Evolutionary conservation across 1,140 invertebrate species (phyloP).

Genomic region (Drosophila leontia): DNA sequence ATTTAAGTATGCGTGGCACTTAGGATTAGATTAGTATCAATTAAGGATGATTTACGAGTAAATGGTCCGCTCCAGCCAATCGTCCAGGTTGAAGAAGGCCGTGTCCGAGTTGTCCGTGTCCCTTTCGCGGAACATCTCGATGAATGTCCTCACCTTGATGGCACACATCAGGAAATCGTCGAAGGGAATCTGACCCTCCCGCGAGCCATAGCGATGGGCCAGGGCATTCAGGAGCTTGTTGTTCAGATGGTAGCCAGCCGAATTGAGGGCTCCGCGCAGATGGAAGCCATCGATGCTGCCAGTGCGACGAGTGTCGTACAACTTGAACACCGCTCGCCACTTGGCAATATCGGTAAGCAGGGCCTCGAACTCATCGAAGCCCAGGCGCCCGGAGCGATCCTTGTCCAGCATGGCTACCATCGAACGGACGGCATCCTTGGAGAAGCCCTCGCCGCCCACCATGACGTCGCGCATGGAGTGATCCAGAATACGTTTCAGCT

Average conservation of each 20-base stretch:
- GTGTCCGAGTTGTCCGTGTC: slow-evolving; percentile 89
- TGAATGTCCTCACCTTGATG: slow-evolving; percentile 96
- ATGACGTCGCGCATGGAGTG: slow-evolving; percentile 92
- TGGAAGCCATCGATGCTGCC: slow-evolving; percentile 94
- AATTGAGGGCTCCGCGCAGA: slow-evolving; percentile 93
- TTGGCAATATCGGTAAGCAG: slow-evolving; percentile 94
- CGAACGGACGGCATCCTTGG: slow-evolving; percentile 95
- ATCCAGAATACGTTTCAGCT: slow-evolving; percentile 96
- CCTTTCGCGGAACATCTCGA: slow-evolving; percentile 92
- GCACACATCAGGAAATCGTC: slow-evolving; percentile 98
- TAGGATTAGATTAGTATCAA: slow-evolving; percentile 64
- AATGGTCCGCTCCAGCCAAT: slow-evolving; percentile 94
- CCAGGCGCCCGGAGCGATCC: slow-evolving; percentile 96
- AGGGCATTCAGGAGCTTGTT: slow-evolving; percentile 95
- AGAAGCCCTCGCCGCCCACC: slow-evolving; percentile 90
- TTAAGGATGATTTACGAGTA: slow-evolving; percentile 86
- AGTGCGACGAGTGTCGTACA: slow-evolving; percentile 93
- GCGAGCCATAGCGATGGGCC: slow-evolving; percentile 95
- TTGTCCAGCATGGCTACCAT: slow-evolving; percentile 98
- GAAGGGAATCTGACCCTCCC: slow-evolving; percentile 93
- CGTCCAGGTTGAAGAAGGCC: slow-evolving; percentile 93
- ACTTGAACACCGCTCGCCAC: slow-evolving; percentile 96
- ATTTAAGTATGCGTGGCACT: slow-evolving; percentile 75
- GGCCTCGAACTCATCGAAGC: slow-evolving; percentile 96
- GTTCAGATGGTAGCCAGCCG: slow-evolving; percentile 95